Base-by-base conservation (phyloP, 2,113 vertebrate genomes). In the Tragelaphus buxtoni region DNA sequence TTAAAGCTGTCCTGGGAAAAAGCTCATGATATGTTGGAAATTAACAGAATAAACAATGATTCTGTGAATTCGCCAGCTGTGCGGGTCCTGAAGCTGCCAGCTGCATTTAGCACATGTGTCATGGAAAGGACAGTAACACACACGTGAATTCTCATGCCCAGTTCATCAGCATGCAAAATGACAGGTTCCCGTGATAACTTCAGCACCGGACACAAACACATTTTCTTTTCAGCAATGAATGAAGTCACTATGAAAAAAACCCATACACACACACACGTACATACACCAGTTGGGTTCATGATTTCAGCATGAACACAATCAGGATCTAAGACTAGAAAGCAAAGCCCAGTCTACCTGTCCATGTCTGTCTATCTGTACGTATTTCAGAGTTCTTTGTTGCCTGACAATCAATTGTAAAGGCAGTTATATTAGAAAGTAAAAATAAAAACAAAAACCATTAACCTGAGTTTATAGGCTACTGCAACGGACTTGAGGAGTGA, bases 321-420 rank as follows among this genome's bases (percentile, higher is more conserved):
- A 35, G 96, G 97, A 74, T 0, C 13, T 7, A 88, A 55, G 30
- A 93, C 88, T 28, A 65, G 88, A 91, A 96, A 96, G 42, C 88
- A 60, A 79, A 88, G 91, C 96, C 72, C 55, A 84, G 82, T 85
- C 28, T 86, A 98, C 93, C 92, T 97, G 94, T 49, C 97, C 87
- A 32, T 47, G 35, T 51, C 42, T 51, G 60, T 55, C 79, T 28
- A n/a, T 85, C 49, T 61, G 16, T 2, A 90, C 18, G 30, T 60
- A 94, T 97, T 84, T 81, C 93, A 84, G 96, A 98, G 97, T 98
- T 98, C 98, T 98, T 99, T 99, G 98, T 98, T 98, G 98, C 97
- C 98, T 97, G 96, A 74, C 84, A 96, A 97, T 98, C 97, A 96
- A 98, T 63, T 60, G 84, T 79, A 96, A 98, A 96, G 96, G 98